phyloP scores from a whole-genome alignment of 2,113 vertebrate genomes.

The Macrotis lagotis region DNA sequence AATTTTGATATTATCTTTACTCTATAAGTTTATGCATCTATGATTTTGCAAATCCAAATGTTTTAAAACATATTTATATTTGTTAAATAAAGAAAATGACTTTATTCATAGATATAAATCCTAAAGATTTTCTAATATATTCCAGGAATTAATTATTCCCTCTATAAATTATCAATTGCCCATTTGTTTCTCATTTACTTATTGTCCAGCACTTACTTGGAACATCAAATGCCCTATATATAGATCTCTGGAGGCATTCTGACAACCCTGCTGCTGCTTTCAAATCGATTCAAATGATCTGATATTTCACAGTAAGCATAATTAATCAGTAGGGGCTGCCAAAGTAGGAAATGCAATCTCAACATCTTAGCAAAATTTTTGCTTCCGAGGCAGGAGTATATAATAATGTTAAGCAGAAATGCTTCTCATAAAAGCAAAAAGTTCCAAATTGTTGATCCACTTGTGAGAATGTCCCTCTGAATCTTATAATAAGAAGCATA shows the following conservation, averaged over 20 bases:
- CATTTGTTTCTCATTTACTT: conserved; percentile 32
- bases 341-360: not conserved
- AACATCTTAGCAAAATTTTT: not conserved
- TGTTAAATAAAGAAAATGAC: conserved; percentile 27
- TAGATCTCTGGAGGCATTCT: conserved; percentile 38
- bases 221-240: not conserved
- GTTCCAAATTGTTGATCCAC: not conserved
- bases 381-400: not conserved
- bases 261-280: not conserved
- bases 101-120: conserved; percentile 7
- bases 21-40: not conserved
- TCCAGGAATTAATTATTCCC: conserved; percentile 23
- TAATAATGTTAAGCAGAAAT: not conserved
- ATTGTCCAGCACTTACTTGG: not conserved
- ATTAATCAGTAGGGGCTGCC: not conserved
- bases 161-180: conserved; percentile 49
- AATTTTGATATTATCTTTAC: not conserved
- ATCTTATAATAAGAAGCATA: not conserved
- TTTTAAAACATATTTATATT: conserved; percentile 25
- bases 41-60: not conserved
- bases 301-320: conserved; percentile 9
- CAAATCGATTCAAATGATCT: not conserved
- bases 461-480: not conserved
- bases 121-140: conserved; percentile 20
- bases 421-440: not conserved